Evolutionary conservation across 2,113 vertebrate species (phyloP).

Genomic region (Heterocephalus glaber): DNA sequence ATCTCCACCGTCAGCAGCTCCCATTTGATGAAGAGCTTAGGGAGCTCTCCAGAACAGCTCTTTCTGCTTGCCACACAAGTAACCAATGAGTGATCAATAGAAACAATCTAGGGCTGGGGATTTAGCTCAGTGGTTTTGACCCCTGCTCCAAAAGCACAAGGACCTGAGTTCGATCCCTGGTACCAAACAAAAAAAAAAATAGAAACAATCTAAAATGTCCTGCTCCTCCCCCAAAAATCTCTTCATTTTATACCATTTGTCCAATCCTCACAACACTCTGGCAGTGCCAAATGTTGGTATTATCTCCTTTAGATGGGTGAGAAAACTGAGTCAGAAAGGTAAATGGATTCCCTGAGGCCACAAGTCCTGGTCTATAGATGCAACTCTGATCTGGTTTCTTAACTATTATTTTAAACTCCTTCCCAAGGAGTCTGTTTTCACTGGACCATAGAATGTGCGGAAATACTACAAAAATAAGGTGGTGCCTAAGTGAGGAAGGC

Average conservation of each 20-base stretch:
- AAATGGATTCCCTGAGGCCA: constrained; percentile 25
- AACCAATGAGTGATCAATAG: not conserved
- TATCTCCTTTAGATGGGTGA: not conserved
- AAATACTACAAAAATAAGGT: constrained; percentile 12
- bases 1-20: not conserved
- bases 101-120: no score
- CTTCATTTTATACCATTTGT: not conserved
- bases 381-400: not conserved
- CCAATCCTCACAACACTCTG: not conserved
- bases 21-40: not conserved
- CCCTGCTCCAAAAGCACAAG: no score
- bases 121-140: no score
- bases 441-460: not conserved
- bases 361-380: not conserved
- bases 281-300: not conserved
- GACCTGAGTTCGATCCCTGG: no score
- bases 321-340: constrained; percentile 52
- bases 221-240: not conserved
- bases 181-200: no score
- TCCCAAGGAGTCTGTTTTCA: constrained; percentile 26
- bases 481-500: not conserved
- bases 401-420: constrained; percentile 49
- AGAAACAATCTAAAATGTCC: constrained; percentile 49
- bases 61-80: constrained; percentile 7
- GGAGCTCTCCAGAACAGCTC: not conserved